Conservation (phyloP, 2,113 vertebrate species). For the Mandrillus leucophaeus region DNA sequence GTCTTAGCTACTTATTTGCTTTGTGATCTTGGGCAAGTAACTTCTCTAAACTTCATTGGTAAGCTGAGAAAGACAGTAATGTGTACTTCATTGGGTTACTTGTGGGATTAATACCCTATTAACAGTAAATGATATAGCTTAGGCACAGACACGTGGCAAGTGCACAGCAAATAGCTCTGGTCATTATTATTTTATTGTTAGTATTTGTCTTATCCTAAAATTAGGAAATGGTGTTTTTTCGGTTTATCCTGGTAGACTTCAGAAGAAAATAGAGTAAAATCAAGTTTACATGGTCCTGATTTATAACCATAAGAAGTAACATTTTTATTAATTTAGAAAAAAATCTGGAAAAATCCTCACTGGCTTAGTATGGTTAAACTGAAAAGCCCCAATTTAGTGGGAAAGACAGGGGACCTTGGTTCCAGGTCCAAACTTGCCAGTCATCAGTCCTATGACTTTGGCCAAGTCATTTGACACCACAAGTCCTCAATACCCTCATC, state of each 20-base stretch:
- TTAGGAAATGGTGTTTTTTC: neutral
- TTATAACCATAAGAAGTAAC: neutral
- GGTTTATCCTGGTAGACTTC: neutral
- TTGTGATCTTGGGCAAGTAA: neutral
- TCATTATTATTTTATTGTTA: neutral
- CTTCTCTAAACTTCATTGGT: neutral
- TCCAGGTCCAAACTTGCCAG: neutral
- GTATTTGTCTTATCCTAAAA: conserved; percentile 1
- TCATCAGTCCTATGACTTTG: neutral
- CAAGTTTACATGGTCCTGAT: neutral
- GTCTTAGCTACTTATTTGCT: neutral
- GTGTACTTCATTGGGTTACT: neutral
- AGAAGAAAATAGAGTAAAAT: conserved; percentile 11
- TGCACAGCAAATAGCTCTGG: neutral
- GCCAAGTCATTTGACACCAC: neutral
- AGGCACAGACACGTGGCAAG: neutral
- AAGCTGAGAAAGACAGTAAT: neutral
- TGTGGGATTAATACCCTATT: neutral
- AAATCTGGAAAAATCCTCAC: neutral
- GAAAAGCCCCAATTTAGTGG: neutral
- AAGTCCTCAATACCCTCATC: neutral
- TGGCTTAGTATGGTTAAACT: neutral
- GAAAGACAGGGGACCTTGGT: neutral
- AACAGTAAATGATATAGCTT: neutral
- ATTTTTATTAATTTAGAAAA: conserved; percentile 32